Evolutionary conservation across 2,113 vertebrate species (phyloP).

Genomic region (Eupsittula cactorum): DNA sequence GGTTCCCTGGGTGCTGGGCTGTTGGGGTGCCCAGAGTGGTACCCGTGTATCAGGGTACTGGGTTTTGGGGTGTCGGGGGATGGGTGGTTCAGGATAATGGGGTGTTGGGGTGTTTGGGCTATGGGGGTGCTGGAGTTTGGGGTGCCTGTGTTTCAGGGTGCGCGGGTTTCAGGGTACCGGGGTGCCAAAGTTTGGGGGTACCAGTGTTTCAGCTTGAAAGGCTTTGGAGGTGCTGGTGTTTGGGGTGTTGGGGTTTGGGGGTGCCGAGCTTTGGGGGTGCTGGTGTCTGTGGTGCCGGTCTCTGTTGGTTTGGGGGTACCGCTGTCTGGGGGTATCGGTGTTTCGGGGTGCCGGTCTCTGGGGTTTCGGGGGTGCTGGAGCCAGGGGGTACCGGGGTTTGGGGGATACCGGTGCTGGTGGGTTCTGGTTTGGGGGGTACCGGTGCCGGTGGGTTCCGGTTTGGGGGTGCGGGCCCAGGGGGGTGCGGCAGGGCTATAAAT

Average conservation of each 20-base stretch:
- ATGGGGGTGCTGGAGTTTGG: not conserved
- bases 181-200: not conserved
- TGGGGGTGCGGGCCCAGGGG: not conserved
- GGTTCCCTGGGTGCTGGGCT: too few relatives aligned
- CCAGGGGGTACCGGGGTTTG: too few relatives aligned
- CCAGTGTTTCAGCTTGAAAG: not conserved
- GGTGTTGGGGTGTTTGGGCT: not conserved
- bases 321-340: not conserved
- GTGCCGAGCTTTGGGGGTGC: not conserved
- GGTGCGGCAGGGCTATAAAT: not conserved
- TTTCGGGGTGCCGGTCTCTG: not conserved
- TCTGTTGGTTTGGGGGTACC: not conserved
- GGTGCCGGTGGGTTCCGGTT: not conserved
- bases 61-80: too few relatives aligned
- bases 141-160: not conserved
- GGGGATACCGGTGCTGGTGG: not conserved
- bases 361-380: not conserved
- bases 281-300: not conserved
- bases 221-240: not conserved
- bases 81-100: too few relatives aligned
- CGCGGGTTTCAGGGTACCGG: too few relatives aligned
- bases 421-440: not conserved
- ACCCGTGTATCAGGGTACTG: not conserved
- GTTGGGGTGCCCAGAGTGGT: not conserved
- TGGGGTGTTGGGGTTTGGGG: not conserved